phyloP scores from a whole-genome alignment of 2,888 invertebrate genomes.

The Eristalis pertinax region DNA sequence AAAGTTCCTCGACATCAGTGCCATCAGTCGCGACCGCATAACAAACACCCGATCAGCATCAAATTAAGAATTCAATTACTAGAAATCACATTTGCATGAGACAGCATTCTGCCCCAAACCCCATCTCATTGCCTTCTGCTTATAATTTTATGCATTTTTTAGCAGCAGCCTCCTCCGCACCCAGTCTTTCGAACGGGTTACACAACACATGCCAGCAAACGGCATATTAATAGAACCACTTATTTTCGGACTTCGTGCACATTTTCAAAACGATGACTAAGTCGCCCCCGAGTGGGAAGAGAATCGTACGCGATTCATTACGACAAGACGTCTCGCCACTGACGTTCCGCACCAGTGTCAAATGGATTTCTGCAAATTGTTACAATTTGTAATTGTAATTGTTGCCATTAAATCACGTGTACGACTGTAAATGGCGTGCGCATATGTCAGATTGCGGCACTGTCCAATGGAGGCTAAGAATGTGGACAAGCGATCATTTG shows the following conservation, averaged over 20 bases:
- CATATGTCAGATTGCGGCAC: neutral
- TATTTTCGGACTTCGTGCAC: conserved; percentile 24
- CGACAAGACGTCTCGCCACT: neutral
- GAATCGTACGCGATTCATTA: neutral
- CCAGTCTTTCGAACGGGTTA: conserved; percentile 21
- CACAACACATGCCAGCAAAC: neutral
- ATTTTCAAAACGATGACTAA: conserved; percentile 31
- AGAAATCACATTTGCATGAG: neutral
- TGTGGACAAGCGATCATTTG: neutral
- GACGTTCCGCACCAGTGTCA: neutral
- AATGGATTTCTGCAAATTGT: neutral
- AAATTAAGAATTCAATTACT: neutral
- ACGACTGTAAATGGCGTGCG: neutral
- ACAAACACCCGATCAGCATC: neutral
- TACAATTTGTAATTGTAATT: conserved; percentile 1
- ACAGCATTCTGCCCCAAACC: neutral
- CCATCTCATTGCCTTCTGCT: neutral
- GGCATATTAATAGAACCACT: conserved; percentile 41
- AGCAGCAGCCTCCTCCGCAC: neutral
- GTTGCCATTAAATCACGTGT: neutral
- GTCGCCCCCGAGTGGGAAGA: neutral
- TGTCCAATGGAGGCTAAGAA: neutral
- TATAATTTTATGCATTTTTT: neutral
- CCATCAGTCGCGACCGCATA: neutral
- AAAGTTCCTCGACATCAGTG: neutral